phyloP scores from a whole-genome alignment of 2,113 vertebrate genomes.

The Actenoides hombroni region DNA sequence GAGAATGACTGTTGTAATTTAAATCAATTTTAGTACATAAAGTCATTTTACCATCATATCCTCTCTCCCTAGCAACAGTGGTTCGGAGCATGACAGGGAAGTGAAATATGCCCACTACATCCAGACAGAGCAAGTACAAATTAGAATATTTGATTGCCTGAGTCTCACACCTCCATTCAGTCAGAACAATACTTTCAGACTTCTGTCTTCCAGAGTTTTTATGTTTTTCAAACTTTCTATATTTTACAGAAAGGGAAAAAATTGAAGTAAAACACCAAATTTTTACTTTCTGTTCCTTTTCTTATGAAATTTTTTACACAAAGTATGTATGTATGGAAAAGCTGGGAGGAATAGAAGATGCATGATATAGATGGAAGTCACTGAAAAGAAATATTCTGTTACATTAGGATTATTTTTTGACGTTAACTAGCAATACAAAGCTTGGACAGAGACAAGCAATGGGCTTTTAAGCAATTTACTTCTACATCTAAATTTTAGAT shows the following conservation, averaged over 20 bases:
- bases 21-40: conserved; percentile 56
- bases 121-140: neutral
- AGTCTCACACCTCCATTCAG: neutral
- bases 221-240: neutral
- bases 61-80: conserved; percentile 10
- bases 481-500: neutral
- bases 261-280: neutral
- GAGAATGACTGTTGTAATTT: conserved; percentile 50
- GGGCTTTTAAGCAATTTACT: neutral
- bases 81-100: conserved; percentile 8
- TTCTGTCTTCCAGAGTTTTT: neutral
- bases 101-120: conserved; percentile 9
- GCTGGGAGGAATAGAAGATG: neutral
- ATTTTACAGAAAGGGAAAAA: neutral
- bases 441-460: neutral
- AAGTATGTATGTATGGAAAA: neutral
- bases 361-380: neutral
- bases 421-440: neutral
- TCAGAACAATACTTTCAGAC: neutral
- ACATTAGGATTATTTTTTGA: neutral
- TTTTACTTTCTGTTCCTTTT: neutral
- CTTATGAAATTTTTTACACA: neutral
- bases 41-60: conserved; percentile 1
- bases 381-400: neutral
- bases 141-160: neutral